phyloP scores from a whole-genome alignment of 2,888 invertebrate species.

The Leptopilina syphax region DNA sequence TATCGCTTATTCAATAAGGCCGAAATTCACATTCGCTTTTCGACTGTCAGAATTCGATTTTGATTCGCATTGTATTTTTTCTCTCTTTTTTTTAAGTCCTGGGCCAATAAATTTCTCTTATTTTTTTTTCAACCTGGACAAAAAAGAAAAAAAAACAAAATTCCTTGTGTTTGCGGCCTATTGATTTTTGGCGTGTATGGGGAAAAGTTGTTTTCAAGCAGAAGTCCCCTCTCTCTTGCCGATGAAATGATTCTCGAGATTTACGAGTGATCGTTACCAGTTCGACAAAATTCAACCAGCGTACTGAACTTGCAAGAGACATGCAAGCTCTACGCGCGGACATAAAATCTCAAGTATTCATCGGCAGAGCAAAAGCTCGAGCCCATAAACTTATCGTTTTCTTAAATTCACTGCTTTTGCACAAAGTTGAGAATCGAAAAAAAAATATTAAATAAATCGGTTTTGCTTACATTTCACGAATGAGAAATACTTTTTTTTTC shows the following conservation, averaged over 20 bases:
- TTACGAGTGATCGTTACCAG: slow-evolving; percentile 51
- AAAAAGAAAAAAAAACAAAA: background rate
- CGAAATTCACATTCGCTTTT: background rate
- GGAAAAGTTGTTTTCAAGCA: slow-evolving; percentile 51
- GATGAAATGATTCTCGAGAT: slow-evolving; percentile 49
- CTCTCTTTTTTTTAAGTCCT: too few species aligned
- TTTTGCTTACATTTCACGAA: background rate
- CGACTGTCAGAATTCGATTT: slow-evolving; percentile 5
- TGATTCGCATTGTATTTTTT: slow-evolving; percentile 13
- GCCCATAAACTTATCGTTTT: slow-evolving; percentile 23
- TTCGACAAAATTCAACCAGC: slow-evolving; percentile 26
- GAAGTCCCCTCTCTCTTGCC: slow-evolving; percentile 35
- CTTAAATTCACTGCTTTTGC: slow-evolving; percentile 12
- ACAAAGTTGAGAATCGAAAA: background rate
- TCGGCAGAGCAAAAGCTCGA: background rate
- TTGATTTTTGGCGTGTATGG: slow-evolving; percentile 35
- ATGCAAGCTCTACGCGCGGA: slow-evolving; percentile 11
- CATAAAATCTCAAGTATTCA: slow-evolving; percentile 35
- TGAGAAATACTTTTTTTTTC: background rate
- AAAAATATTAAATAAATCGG: background rate
- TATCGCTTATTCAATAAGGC: slow-evolving; percentile 16
- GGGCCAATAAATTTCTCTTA: slow-evolving; percentile 19
- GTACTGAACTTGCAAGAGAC: slow-evolving; percentile 14
- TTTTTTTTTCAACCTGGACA: slow-evolving; percentile 25
- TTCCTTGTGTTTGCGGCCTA: slow-evolving; percentile 41